These are phyloP conservation scores for Apamea crenata DNA, from an alignment of 2,888 invertebrate genomes.

Conservation along the genomic window DNA sequence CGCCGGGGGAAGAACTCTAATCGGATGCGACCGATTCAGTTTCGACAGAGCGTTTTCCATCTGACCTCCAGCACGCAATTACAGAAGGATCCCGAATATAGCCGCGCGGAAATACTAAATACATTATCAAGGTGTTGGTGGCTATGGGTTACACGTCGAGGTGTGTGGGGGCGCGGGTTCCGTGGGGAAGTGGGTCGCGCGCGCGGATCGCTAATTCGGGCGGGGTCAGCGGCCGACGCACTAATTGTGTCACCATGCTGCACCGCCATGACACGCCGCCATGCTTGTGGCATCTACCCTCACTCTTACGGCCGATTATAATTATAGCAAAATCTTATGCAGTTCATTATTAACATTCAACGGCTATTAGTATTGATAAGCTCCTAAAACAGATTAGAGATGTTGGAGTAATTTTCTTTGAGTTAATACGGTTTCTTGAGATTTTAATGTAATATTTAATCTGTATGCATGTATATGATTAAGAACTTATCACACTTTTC, in stretches of 20 bases:
- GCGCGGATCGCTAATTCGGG: slow-evolving; percentile 82
- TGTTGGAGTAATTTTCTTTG: slow-evolving; percentile 6
- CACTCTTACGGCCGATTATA: slow-evolving; percentile 17
- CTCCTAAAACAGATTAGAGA: slow-evolving; percentile 18
- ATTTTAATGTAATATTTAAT: background rate
- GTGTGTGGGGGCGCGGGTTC: slow-evolving; percentile 41
- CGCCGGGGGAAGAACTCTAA: slow-evolving; percentile 8
- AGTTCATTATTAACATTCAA: slow-evolving; percentile 34
- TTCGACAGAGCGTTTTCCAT: slow-evolving; percentile 9
- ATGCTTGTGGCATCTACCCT: slow-evolving; percentile 25
- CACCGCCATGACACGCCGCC: slow-evolving; percentile 50
- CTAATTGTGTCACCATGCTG: slow-evolving; percentile 78
- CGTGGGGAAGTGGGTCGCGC: slow-evolving; percentile 66
- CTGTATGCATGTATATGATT: background rate
- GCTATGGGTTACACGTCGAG: slow-evolving; percentile 10
- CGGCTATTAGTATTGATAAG: slow-evolving; percentile 46
- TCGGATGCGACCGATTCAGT: slow-evolving; percentile 19
- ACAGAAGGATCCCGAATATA: slow-evolving; percentile 39
- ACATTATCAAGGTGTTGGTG: slow-evolving; percentile 26
- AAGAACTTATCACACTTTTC: slow-evolving; percentile 2
- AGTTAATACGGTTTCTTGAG: background rate
- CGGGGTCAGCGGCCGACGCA: slow-evolving; percentile 81
- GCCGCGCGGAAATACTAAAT: slow-evolving; percentile 41
- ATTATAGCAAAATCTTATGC: slow-evolving; percentile 19
- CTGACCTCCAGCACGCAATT: slow-evolving; percentile 40